Percentiles rank a stretch among this genome's conserved stretches.
Conservation (phyloP, 2,888 invertebrate genomes). For the Heliconius ethilla region DNA sequence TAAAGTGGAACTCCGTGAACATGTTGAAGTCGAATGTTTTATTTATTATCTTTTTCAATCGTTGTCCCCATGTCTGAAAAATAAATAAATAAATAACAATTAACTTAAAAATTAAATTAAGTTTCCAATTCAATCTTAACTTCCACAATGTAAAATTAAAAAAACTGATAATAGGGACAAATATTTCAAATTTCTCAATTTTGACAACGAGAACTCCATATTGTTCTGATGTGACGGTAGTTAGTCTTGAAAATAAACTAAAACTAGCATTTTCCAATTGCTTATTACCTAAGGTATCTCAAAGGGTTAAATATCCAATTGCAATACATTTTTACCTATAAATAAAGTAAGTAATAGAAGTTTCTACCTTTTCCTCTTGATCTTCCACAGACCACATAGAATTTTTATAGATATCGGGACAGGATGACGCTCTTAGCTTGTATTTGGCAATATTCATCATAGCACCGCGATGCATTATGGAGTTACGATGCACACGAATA, state of each 20-base stretch:
- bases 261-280: background rate
- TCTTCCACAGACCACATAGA: constrained; percentile 92
- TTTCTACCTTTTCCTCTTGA: constrained; percentile 83
- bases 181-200: background rate
- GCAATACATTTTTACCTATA: background rate
- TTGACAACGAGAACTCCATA: background rate
- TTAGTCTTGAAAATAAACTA: background rate
- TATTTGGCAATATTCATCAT: constrained; percentile 93
- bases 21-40: constrained; percentile 92
- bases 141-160: background rate
- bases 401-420: constrained; percentile 94
- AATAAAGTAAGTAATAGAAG: background rate
- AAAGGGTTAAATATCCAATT: background rate
- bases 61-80: constrained; percentile 88
- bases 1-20: constrained; percentile 90
- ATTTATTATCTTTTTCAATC: constrained; percentile 84
- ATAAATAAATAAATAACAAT: constrained; percentile 22
- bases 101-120: background rate
- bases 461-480: constrained; percentile 93
- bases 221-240: background rate
- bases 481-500: constrained; percentile 88
- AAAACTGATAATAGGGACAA: too few relatives aligned
- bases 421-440: constrained; percentile 92
- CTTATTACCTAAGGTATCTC: background rate
- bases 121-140: background rate